A percentile compares a stretch with the other conserved stretches of the same genome.
These are phyloP conservation scores for Microcebus tavaratra DNA, from an alignment of 2,113 vertebrate species.

Conservation along the genomic window DNA sequence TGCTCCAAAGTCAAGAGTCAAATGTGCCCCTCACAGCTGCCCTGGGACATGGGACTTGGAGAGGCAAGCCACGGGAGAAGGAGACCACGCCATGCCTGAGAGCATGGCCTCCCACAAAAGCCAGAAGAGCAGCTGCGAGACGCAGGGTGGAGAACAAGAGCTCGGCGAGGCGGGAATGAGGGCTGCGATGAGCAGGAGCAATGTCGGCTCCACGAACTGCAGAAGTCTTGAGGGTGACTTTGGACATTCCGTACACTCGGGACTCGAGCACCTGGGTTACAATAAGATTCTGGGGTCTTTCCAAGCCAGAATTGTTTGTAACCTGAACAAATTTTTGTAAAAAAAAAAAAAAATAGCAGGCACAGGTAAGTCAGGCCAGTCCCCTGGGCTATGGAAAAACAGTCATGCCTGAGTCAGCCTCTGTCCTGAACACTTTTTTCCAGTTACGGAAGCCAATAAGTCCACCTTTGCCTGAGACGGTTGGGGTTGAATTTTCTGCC, in stretches of 20 bases:
- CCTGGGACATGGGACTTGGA: rapidly evolving
- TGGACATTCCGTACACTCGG: rapidly evolving
- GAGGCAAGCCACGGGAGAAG: not conserved
- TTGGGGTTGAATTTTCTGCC: not conserved
- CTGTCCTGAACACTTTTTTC: not conserved
- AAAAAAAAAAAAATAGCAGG: not conserved
- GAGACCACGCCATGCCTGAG: rapidly evolving
- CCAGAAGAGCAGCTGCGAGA: rapidly evolving
- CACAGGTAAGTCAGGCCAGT: not conserved
- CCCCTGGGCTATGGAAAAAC: not conserved
- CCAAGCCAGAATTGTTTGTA: not conserved
- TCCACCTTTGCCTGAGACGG: not conserved
- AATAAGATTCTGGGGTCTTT: not conserved
- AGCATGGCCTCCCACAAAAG: not conserved
- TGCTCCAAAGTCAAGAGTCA: not conserved
- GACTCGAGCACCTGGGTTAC: not conserved
- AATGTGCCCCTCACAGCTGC: not conserved
- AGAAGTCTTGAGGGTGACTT: not conserved
- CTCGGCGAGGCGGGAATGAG: not conserved
- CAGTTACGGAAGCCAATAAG: not conserved
- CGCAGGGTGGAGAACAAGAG: rapidly evolving
- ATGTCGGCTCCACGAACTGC: rapidly evolving
- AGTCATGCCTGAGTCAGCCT: not conserved
- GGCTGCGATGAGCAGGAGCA: not conserved
- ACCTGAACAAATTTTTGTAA: not conserved